These are phyloP conservation scores for Callipepla californica DNA, from an alignment of 2,113 vertebrate genomes.

Conservation along the genomic window DNA sequence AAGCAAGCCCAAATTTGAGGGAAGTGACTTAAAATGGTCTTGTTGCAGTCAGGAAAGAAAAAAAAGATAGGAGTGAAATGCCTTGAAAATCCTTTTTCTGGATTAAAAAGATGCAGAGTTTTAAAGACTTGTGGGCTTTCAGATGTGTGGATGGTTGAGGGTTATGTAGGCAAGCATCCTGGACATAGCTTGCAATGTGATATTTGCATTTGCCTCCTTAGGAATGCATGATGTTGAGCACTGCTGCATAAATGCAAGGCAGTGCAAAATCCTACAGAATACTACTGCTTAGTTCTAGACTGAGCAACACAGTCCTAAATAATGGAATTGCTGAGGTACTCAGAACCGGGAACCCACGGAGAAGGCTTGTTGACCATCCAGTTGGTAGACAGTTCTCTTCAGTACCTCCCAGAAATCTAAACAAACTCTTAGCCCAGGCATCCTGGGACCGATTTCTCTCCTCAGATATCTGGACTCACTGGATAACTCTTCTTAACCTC, in stretches of 20 bases:
- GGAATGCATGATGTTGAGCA: not conserved
- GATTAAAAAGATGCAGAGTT: not conserved
- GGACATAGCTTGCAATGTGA: fast-evolving
- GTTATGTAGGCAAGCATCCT: not conserved
- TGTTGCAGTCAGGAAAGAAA: not conserved
- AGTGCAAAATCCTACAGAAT: not conserved
- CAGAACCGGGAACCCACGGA: not conserved
- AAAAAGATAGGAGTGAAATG: not conserved
- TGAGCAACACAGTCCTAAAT: not conserved
- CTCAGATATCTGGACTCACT: not conserved
- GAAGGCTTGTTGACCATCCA: fast-evolving
- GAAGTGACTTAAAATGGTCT: not conserved
- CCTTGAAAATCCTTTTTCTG: not conserved
- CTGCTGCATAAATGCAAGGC: not conserved
- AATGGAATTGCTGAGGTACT: not conserved
- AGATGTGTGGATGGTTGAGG: not conserved
- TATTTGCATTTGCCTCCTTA: not conserved
- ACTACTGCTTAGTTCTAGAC: not conserved
- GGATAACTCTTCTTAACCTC: not conserved
- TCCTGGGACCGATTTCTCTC: not conserved
- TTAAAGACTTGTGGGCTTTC: not conserved
- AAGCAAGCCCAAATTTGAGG: not conserved
- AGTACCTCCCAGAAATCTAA: not conserved
- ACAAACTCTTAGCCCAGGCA: fast-evolving
- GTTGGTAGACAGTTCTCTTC: not conserved